Percentiles rank a stretch among this genome's conserved stretches.
Conservation (phyloP, 2,888 invertebrate species). For the Pachymerium ferrugineum region DNA sequence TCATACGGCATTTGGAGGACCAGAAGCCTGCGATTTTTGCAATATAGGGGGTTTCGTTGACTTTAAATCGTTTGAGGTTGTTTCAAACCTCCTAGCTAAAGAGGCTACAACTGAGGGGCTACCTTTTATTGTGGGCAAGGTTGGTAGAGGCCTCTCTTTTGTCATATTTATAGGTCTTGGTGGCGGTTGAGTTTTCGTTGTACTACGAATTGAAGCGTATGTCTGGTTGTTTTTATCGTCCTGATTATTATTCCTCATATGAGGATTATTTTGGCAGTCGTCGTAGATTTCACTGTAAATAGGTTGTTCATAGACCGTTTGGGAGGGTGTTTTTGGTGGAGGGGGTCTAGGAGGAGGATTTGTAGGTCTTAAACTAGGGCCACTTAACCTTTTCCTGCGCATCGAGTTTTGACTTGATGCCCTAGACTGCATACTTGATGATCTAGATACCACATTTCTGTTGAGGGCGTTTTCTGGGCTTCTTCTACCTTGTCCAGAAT, state of each 20-base stretch:
- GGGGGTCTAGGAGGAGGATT: slow-evolving; percentile 48
- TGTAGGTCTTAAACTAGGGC: slow-evolving; percentile 70
- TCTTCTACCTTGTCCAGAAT: background rate
- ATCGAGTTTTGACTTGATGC: slow-evolving; percentile 64
- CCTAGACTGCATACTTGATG: slow-evolving; percentile 56
- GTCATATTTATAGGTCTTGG: background rate
- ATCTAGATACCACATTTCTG: slow-evolving; percentile 62
- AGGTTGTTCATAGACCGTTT: slow-evolving; percentile 33
- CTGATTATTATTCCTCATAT: background rate
- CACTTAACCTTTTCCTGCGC: slow-evolving; percentile 67
- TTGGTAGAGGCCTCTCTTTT: background rate
- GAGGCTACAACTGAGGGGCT: slow-evolving; percentile 32
- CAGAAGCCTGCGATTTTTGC: background rate
- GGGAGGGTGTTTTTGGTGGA: slow-evolving; percentile 39
- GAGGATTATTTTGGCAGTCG: background rate
- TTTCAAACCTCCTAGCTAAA: slow-evolving; percentile 35
- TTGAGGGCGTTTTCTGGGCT: slow-evolving; percentile 43
- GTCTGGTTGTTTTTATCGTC: background rate
- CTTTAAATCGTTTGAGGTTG: background rate
- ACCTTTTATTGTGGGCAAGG: background rate
- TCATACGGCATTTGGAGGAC: background rate
- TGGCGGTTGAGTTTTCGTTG: background rate
- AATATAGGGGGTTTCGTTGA: background rate
- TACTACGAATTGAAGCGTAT: slow-evolving; percentile 9
- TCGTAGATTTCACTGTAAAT: slow-evolving; percentile 35